Evolutionary conservation across 2,888 invertebrate species (phyloP).

Genomic region (Macaria notata): DNA sequence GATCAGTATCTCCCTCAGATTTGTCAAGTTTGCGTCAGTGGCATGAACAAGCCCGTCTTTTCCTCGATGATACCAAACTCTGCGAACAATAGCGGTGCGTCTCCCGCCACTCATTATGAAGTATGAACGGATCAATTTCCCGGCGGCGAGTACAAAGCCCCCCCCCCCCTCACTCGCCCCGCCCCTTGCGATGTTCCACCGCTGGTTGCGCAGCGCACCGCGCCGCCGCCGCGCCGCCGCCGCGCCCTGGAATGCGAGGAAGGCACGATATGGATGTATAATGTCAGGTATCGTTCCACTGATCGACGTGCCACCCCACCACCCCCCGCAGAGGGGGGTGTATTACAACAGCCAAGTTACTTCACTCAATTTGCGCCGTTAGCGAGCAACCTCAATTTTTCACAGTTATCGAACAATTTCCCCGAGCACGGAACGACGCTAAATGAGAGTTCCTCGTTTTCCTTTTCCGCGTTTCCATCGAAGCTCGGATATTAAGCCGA

Average conservation of each 20-base stretch:
- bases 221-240: slow-evolving; percentile 18
- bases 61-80: too few species aligned
- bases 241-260: slow-evolving; percentile 27
- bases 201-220: slow-evolving; percentile 19
- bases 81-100: slow-evolving; percentile 19
- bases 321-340: slow-evolving; percentile 1
- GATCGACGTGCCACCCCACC: slow-evolving; percentile 29
- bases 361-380: slow-evolving; percentile 76
- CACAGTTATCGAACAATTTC: slow-evolving; percentile 72
- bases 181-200: slow-evolving; percentile 17
- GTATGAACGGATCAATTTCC: slow-evolving; percentile 68
- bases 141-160: slow-evolving; percentile 43
- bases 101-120: slow-evolving; percentile 63
- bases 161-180: slow-evolving; percentile 27
- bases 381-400: slow-evolving; percentile 67
- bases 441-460: slow-evolving; percentile 59
- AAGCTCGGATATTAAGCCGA: background rate
- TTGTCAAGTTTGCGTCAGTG: too few species aligned
- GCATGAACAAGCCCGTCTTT: too few species aligned
- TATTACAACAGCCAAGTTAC: slow-evolving; percentile 36
- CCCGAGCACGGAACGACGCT: slow-evolving; percentile 49
- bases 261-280: slow-evolving; percentile 33
- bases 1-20: too few species aligned
- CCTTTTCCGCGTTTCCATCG: slow-evolving; percentile 35
- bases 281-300: slow-evolving; percentile 39